A percentile compares a stretch with the other conserved stretches of the same genome.
Conservation (phyloP, 92 coral and sea anemone species). For the Phenganax marumi region DNA sequence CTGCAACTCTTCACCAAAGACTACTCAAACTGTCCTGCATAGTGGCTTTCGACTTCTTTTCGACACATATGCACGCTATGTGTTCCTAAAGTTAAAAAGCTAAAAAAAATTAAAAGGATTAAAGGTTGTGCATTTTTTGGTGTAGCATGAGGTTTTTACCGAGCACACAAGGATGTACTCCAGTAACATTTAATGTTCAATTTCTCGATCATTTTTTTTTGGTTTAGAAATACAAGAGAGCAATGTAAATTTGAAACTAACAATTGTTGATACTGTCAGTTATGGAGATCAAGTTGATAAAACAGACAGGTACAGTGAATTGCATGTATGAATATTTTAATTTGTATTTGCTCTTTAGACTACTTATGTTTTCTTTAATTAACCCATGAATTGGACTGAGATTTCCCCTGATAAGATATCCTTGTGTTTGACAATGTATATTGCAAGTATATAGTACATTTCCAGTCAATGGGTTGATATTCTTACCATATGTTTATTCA, state of each 20-base stretch:
- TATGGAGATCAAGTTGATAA: constrained; percentile 98
- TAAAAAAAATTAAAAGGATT: no score
- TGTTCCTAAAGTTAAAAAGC: no score
- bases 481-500: no score
- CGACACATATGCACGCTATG: no score
- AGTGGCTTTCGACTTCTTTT: no score
- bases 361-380: background rate
- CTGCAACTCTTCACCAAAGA: no score
- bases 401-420: background rate
- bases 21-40: no score
- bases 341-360: background rate
- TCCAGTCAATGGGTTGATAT: no score
- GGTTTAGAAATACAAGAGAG: constrained; percentile 83
- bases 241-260: constrained; percentile 84
- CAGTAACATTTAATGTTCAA: background rate
- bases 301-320: constrained; percentile 75
- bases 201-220: background rate
- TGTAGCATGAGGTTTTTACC: background rate
- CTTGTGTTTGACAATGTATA: background rate
- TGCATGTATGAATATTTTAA: background rate
- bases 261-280: constrained; percentile 94
- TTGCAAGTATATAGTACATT: no score
- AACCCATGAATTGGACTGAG: background rate
- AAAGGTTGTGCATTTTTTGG: no score
- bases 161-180: background rate